Base-by-base conservation (phyloP, 2,888 invertebrate species). In the Tanypteryx hageni region DNA sequence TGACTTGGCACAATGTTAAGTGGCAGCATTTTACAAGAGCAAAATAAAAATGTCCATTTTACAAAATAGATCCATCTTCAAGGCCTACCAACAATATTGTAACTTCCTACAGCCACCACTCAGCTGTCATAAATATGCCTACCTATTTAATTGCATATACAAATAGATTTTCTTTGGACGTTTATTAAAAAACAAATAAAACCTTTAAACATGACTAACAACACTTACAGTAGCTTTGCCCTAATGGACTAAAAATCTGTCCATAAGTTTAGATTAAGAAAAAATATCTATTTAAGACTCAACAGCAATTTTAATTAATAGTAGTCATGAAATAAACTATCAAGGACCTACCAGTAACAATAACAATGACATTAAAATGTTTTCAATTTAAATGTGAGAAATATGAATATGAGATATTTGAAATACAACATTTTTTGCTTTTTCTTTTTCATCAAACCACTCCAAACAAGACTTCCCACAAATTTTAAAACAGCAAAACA, bases 331-430 rank as follows among this genome's bases (percentile, higher is more conserved):
- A 89, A 89, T 76, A 76, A 27, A 68, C 64, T 61, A 27, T 86
- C 61, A 31, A 61, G 5, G 86, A 27, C 83, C 83, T 83, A 83
- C 18, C 31, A n/a, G 44, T 83, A 83, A 83, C 61, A 31, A 86
- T 86, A 86, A 86, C 86, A 86, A 64, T 22, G 14, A 86, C 86
- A 86, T 61, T 86, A 86, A 61, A 86, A 86, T 86, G 11, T 31
- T 59, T 59, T 86, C 10, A 61, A 64, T 14, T 14, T 22, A 64
- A 10, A 61, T 16, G 18, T 61, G 57, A 61, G 61, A 61, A 83
- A 86, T 86, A 86, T 31, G 61, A 18, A n/a, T 14, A 61, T 61
- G 61, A 61, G 86, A 86, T 18, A 86, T 86, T 31, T 61, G 18
- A 27, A 57, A 61, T 61, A 31, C 61, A 86, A 86, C 31, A 86